phyloP scores from a whole-genome alignment of 1,140 invertebrate genomes.

The Musca vetustissima region DNA sequence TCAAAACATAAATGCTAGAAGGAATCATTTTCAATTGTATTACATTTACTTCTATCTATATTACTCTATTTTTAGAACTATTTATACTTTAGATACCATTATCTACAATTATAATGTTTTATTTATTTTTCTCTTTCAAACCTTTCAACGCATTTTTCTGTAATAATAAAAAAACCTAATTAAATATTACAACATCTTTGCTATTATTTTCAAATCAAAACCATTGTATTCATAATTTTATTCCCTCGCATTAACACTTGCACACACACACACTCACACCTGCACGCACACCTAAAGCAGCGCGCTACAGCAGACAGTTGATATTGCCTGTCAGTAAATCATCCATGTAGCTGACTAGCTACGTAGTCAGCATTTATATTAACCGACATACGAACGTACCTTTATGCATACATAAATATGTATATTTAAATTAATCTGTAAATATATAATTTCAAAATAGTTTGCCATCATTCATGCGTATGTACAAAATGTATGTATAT shows the following conservation, averaged over 20 bases:
- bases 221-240: no score
- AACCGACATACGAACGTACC: no score
- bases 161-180: neutral
- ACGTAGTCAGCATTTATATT: no score
- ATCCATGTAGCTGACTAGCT: no score
- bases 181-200: neutral
- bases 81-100: no score
- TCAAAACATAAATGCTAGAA: no score
- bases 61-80: no score
- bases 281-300: no score
- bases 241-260: neutral
- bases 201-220: conserved; percentile 1
- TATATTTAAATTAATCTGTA: neutral
- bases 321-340: neutral
- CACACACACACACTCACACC: neutral
- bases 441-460: conserved; percentile 13
- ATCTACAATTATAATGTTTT: no score
- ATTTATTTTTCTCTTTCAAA: neutral
- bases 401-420: neutral
- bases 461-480: conserved; percentile 4
- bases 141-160: neutral
- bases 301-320: no score
- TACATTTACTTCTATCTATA: no score
- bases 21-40: no score
- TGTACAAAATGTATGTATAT: neutral